These are phyloP conservation scores for Orycteropus afer DNA, from an alignment of 2,113 vertebrate species.

Conservation along the genomic window DNA sequence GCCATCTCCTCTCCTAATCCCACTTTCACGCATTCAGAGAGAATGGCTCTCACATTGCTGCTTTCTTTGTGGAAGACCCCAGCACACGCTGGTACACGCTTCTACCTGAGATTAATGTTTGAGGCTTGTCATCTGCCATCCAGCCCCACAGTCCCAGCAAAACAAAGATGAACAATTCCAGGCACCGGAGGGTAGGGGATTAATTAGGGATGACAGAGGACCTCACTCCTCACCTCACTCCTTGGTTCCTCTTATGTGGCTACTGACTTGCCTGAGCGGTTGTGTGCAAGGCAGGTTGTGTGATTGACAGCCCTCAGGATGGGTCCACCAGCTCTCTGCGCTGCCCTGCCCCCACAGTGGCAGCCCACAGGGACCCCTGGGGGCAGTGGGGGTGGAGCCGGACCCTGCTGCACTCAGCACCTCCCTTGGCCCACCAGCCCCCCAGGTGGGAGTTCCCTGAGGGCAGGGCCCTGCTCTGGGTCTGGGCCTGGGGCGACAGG, in stretches of 20 bases:
- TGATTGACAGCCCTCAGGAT: neutral
- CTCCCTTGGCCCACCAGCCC: neutral
- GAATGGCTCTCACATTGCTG: slow-evolving; percentile 62
- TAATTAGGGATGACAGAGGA: slow-evolving; percentile 74
- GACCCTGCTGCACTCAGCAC: accelerated
- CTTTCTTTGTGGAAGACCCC: slow-evolving; percentile 40
- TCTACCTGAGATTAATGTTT: slow-evolving; percentile 77
- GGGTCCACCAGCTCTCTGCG: accelerated
- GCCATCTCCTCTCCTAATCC: neutral
- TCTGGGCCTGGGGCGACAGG: neutral
- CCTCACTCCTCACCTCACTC: neutral
- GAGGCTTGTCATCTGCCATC: slow-evolving; percentile 75
- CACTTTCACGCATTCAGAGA: slow-evolving; percentile 70
- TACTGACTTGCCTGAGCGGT: neutral
- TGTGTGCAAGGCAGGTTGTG: neutral
- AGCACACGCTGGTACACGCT: neutral
- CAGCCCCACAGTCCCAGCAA: slow-evolving; percentile 63
- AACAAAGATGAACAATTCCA: slow-evolving; percentile 77
- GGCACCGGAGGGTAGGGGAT: slow-evolving; percentile 39
- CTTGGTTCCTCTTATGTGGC: neutral
- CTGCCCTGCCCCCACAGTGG: neutral
- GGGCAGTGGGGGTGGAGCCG: neutral
- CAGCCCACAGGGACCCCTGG: accelerated
- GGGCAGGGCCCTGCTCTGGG: accelerated
- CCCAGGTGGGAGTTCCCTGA: neutral